Evolutionary conservation across 2,113 vertebrate genomes (phyloP).

Genomic region (Myrmophylax atrothorax): DNA sequence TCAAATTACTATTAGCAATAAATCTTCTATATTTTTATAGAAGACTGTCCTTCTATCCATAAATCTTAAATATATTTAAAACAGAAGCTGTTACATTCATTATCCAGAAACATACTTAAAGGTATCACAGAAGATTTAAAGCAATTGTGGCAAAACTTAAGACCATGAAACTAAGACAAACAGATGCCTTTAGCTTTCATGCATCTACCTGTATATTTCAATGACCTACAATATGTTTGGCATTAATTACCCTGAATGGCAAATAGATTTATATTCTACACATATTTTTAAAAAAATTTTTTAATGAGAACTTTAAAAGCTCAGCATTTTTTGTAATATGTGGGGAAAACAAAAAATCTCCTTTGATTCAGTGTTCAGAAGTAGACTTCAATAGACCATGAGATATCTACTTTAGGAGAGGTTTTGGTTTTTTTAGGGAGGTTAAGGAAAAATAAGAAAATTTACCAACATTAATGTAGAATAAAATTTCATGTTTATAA

Average conservation of each 20-base stretch:
- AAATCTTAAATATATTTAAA: conserved; percentile 51
- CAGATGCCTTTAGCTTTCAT: background rate
- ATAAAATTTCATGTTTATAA: background rate
- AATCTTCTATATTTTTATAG: conserved; percentile 25
- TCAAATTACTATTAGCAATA: conserved; percentile 26
- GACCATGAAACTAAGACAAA: conserved; percentile 8
- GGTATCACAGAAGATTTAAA: background rate
- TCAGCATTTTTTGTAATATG: background rate
- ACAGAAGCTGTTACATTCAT: conserved; percentile 30
- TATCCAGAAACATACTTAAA: conserved; percentile 5
- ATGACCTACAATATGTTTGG: background rate
- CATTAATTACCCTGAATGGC: background rate
- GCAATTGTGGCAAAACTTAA: conserved; percentile 1
- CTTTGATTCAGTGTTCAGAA: background rate
- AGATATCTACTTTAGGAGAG: background rate
- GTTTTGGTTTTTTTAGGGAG: background rate
- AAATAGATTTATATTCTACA: background rate
- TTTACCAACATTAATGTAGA: background rate
- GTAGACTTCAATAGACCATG: background rate
- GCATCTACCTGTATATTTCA: background rate
- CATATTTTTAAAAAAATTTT: background rate
- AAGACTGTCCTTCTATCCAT: background rate
- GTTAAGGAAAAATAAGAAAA: background rate
- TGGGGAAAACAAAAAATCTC: background rate
- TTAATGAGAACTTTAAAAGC: background rate